Evolutionary conservation across 2,888 invertebrate genomes (phyloP).

Genomic region (Shargacucullia verbasci): DNA sequence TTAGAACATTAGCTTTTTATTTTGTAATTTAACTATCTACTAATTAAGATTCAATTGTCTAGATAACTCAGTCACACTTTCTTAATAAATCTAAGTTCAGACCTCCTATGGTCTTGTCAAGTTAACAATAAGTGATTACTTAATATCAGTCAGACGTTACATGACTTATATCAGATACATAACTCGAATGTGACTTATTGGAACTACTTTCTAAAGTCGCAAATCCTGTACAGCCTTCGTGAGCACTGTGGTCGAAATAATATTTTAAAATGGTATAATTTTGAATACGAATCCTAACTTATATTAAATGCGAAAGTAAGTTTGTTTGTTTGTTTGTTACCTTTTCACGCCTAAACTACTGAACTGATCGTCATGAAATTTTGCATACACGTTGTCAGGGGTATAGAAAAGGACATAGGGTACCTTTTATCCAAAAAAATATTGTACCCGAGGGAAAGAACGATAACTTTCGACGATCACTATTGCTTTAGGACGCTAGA

Average conservation of each 20-base stretch:
- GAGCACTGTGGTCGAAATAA: not conserved
- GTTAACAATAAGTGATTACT: constrained; percentile 17
- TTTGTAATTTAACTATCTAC: not conserved
- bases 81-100: constrained; percentile 16
- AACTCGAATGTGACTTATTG: constrained; percentile 30
- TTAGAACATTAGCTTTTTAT: not conserved
- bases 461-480: too few species aligned
- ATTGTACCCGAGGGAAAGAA: too few species aligned
- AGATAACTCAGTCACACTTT: not conserved
- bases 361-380: too few species aligned
- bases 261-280: too few species aligned
- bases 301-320: too few species aligned
- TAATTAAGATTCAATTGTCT: not conserved
- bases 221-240: constrained; percentile 37
- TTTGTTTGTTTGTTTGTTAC: too few species aligned
- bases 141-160: constrained; percentile 5
- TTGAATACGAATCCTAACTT: too few species aligned
- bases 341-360: too few species aligned
- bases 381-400: too few species aligned
- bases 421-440: too few species aligned
- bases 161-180: constrained; percentile 15
- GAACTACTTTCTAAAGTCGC: constrained; percentile 47
- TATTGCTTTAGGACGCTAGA: too few species aligned
- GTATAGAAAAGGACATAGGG: too few species aligned
- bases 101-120: constrained; percentile 4